Evolutionary conservation across 2,113 vertebrate genomes (phyloP).

Genomic region (Erythrolamprus reginae): DNA sequence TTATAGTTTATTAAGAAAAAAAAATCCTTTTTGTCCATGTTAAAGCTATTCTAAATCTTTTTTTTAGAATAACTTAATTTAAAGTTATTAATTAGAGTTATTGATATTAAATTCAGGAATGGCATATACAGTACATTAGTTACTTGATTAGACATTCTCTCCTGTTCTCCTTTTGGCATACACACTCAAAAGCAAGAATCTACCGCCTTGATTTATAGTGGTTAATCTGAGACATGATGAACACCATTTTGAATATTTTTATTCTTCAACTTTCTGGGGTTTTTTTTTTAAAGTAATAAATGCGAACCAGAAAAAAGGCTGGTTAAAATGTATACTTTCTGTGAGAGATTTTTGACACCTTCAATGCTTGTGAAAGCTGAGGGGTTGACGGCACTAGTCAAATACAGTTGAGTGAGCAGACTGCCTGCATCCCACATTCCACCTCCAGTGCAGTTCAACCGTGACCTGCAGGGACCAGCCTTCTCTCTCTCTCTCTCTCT

Average conservation of each 20-base stretch:
- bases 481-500: slow-evolving; percentile 55
- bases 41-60: neutral
- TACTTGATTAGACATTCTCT: slow-evolving; percentile 39
- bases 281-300: slow-evolving; percentile 68
- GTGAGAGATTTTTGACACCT: slow-evolving; percentile 77
- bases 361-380: slow-evolving; percentile 75
- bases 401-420: slow-evolving; percentile 82
- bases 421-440: slow-evolving; percentile 68
- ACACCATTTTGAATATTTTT: slow-evolving; percentile 53
- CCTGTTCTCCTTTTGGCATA: slow-evolving; percentile 13
- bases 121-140: slow-evolving; percentile 38
- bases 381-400: slow-evolving; percentile 77
- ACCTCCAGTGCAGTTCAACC: slow-evolving; percentile 76
- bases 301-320: slow-evolving; percentile 69
- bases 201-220: slow-evolving; percentile 44
- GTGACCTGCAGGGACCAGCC: slow-evolving; percentile 70
- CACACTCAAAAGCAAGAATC: slow-evolving; percentile 24
- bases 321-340: slow-evolving; percentile 76
- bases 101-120: slow-evolving; percentile 32
- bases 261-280: slow-evolving; percentile 41
- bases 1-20: slow-evolving; percentile 37
- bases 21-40: slow-evolving; percentile 11
- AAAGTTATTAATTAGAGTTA: neutral
- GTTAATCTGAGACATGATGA: slow-evolving; percentile 33
- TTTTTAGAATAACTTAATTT: neutral